These are phyloP conservation scores for Amitus sp. DNA, from an alignment of 2,888 invertebrate genomes.

Conservation along the genomic window DNA sequence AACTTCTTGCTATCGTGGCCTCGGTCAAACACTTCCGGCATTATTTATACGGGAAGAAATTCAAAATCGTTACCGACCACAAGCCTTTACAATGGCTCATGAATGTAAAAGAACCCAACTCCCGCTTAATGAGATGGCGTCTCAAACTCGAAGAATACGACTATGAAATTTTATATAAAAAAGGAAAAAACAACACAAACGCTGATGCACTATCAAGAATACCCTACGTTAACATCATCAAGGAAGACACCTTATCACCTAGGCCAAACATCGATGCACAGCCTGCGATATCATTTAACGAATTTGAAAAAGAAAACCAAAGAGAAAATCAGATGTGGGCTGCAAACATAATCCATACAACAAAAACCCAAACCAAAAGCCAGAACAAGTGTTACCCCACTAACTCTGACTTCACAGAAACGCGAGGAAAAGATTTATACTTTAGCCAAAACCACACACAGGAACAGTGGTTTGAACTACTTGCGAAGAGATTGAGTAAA, in stretches of 20 bases:
- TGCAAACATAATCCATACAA: not conserved
- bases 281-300: too few species aligned
- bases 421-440: not conserved
- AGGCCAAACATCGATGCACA: too few species aligned
- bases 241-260: too few species aligned
- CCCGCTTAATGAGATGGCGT: constrained; percentile 47
- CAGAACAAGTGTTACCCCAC: too few species aligned
- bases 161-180: constrained; percentile 51
- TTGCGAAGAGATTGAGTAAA: too few species aligned
- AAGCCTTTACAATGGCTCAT: constrained; percentile 2
- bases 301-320: too few species aligned
- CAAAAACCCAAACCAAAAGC: not conserved
- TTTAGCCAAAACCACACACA: too few species aligned
- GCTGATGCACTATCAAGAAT: constrained; percentile 37
- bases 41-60: constrained; percentile 13
- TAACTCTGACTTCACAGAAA: not conserved
- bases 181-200: constrained; percentile 34
- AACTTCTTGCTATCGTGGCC: constrained; percentile 9
- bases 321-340: too few species aligned
- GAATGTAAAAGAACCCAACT: too few species aligned
- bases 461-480: not conserved
- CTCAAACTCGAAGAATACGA: constrained; percentile 48
- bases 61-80: constrained; percentile 17
- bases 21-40: constrained; percentile 16
- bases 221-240: too few species aligned